Percentiles rank a stretch among this genome's conserved stretches.
Evolutionary conservation across 2,113 vertebrate genomes (phyloP).

Genomic region (Acrocephalus arundinaceus): DNA sequence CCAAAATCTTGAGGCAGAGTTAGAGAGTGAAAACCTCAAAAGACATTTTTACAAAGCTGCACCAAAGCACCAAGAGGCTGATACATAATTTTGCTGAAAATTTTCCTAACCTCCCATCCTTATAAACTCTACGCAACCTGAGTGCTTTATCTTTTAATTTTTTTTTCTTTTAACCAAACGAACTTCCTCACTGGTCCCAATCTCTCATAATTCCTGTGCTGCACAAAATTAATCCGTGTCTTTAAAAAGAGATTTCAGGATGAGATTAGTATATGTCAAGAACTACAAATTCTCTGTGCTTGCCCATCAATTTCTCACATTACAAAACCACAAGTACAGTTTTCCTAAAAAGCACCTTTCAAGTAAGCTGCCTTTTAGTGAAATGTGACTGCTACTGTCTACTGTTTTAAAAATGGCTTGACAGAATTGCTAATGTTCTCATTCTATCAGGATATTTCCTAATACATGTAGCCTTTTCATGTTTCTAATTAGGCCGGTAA

Average conservation of each 20-base stretch:
- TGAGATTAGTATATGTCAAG: background rate
- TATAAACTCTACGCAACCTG: background rate
- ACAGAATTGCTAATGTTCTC: conserved; percentile 84
- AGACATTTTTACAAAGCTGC: background rate
- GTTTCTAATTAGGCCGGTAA: conserved; percentile 89
- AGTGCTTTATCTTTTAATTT: background rate
- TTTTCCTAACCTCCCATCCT: background rate
- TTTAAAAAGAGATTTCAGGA: conserved; percentile 31
- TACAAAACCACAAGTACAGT: conserved; percentile 37
- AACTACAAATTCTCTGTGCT: background rate
- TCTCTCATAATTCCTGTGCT: background rate
- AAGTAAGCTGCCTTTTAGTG: conserved; percentile 66
- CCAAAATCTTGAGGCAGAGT: background rate
- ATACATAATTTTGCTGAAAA: background rate
- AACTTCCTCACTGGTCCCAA: background rate
- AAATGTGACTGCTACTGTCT: conserved; percentile 75
- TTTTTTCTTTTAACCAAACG: background rate
- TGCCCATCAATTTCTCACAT: conserved; percentile 6
- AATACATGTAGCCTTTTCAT: conserved; percentile 88
- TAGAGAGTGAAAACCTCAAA: background rate
- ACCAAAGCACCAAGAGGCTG: background rate
- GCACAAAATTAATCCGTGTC: background rate
- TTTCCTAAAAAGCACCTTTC: conserved; percentile 74
- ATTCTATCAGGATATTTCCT: conserved; percentile 85
- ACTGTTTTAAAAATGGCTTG: conserved; percentile 80